Conservation (phyloP, 2,113 vertebrate genomes). For the Prionailurus bengalensis region DNA sequence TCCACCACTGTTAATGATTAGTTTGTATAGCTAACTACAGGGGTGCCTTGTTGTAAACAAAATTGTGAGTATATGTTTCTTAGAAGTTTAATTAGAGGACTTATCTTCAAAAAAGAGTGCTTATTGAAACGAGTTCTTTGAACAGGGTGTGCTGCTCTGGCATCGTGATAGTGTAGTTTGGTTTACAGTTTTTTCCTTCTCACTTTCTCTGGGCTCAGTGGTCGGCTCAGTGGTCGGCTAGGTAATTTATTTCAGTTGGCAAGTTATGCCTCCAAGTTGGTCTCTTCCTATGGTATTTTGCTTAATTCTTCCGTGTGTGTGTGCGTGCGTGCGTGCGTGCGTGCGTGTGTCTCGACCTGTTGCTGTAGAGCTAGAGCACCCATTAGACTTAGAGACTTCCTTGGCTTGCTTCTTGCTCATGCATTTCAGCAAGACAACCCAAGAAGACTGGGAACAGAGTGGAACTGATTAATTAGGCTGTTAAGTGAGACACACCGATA, state of each 20-base stretch:
- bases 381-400: not conserved
- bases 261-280: not conserved
- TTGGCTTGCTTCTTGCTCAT: slow-evolving; percentile 20
- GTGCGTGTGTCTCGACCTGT: not conserved
- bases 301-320: not conserved
- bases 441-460: slow-evolving; percentile 16
- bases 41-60: slow-evolving; percentile 47
- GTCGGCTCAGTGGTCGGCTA: not conserved
- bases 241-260: not conserved
- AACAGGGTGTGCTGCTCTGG: not conserved
- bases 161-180: not conserved
- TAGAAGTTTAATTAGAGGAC: not conserved
- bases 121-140: not conserved
- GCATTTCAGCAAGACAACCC: not conserved
- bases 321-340: not conserved
- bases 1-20: not conserved
- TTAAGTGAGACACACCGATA: not conserved
- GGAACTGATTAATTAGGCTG: not conserved
- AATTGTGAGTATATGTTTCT: not conserved
- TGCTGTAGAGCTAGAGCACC: not conserved
- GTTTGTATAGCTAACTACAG: not conserved
- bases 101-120: slow-evolving; percentile 23
- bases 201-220: not conserved
- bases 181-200: not conserved
- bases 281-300: not conserved